phyloP scores from a whole-genome alignment of 2,113 vertebrate genomes.

The Actinemys pallida region DNA sequence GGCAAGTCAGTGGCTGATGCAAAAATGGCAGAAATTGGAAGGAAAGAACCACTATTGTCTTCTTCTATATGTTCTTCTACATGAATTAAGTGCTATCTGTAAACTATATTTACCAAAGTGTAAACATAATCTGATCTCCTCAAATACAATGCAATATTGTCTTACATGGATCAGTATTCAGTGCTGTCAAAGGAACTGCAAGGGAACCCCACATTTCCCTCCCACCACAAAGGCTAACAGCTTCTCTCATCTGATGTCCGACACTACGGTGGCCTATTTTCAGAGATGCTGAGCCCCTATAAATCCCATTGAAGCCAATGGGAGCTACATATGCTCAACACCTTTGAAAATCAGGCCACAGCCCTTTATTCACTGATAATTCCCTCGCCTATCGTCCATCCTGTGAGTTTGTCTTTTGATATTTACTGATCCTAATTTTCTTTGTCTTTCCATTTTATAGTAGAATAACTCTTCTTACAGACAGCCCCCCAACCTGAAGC shows the following conservation, averaged over 20 bases:
- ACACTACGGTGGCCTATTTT: background rate
- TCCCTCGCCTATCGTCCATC: background rate
- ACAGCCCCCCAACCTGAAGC: no score
- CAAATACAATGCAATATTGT: background rate
- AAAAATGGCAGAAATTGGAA: background rate
- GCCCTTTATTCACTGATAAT: background rate
- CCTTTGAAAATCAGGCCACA: background rate
- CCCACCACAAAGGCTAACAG: background rate
- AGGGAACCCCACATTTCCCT: background rate
- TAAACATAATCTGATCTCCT: background rate
- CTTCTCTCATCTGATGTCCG: background rate
- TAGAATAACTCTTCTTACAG: background rate
- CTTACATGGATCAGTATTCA: background rate
- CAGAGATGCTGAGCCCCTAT: background rate
- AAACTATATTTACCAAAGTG: background rate
- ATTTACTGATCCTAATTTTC: slow-evolving; percentile 10
- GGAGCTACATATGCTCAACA: accelerated
- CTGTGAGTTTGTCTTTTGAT: background rate
- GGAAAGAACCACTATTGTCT: background rate
- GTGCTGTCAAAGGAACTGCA: background rate
- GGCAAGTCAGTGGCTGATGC: background rate
- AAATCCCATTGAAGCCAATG: background rate
- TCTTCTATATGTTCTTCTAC: background rate
- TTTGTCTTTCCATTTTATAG: background rate
- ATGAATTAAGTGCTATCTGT: background rate